Percentiles rank a stretch among this genome's conserved stretches.
Conservation (phyloP, 2,113 vertebrate species). For the Piliocolobus tephrosceles region DNA sequence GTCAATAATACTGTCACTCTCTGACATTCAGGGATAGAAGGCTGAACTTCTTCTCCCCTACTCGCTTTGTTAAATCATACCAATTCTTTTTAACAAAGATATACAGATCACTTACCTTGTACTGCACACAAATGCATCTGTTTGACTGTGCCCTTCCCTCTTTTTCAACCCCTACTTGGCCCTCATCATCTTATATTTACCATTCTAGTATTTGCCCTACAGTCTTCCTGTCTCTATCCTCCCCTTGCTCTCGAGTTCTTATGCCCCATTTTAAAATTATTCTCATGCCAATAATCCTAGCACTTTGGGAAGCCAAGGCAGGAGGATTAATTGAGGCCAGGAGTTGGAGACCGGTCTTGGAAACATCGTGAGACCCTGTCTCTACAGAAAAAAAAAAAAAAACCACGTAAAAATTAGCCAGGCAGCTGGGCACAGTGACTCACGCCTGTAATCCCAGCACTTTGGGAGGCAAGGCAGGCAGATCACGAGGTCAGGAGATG, state of each 20-base stretch:
- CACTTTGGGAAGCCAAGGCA: no score
- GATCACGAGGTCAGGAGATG: no score
- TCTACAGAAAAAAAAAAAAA: no score
- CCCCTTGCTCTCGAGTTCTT: not conserved
- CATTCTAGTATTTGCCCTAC: not conserved
- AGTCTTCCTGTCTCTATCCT: not conserved
- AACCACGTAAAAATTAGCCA: no score
- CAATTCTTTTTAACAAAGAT: conserved; percentile 6
- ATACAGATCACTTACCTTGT: not conserved
- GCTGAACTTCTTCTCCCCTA: not conserved
- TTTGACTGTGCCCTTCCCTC: not conserved
- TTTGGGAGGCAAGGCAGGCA: no score
- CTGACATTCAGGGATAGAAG: not conserved
- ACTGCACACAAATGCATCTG: not conserved
- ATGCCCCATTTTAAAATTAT: not conserved
- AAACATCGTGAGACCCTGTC: no score
- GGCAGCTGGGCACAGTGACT: no score
- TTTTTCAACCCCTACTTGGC: not conserved
- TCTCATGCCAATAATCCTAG: not conserved
- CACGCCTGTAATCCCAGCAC: no score
- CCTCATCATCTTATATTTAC: not conserved
- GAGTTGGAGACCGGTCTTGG: no score
- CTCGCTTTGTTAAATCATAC: not conserved
- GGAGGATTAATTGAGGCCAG: no score
- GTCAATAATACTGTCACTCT: not conserved